Evolutionary conservation across 2,888 invertebrate species (phyloP), one percentile per base, ranked within the genome.

Genomic region (Pristionchus japonicus): DNA sequence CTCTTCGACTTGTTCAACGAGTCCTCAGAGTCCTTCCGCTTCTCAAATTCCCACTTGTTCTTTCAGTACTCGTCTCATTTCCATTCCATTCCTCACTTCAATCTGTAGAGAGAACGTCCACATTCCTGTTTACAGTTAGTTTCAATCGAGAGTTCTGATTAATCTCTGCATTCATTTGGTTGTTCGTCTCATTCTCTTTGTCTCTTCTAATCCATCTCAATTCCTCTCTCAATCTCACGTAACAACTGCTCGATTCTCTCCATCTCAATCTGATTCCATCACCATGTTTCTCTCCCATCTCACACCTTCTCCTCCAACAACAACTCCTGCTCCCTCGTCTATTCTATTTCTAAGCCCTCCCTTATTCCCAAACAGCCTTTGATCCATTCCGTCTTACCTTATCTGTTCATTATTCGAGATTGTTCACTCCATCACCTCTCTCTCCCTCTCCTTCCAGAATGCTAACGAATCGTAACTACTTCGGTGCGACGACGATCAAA

Each of bases 381-480:
- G n/a, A 23, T 23, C 1, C 7, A 17, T 0, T 34, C 67, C 13
- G 31, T 67, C 67, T 23, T 61, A 61, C 74, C 37, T 34, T 40
- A 3, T 64, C 64, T 64, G n/a, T n/a, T 17, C 37, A 43, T 27
- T 27, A n/a, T 37, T 82, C 49, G 7, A 15, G 49, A 49, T n/a
- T n/a, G n/a, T n/a, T n/a, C n/a, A n/a, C 20, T 49, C 82, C 13
- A 1, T 49, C 34, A 31, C n/a, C n/a, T 20, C 47, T 31, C 11
- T 40, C 31, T 47, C n/a, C 80, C 15, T 47, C 37, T 31, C 27
- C 52, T 52, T 43, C 3, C 70, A 37, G 37, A 37, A 86, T 86
- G 86, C 49, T 86, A 49, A 86, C 86, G 1, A 67, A 67, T 27
- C 67, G 67, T n/a, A 67, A 86, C 31, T 86, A 86, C 86, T 86